Evolutionary conservation across 2,888 invertebrate species (phyloP).

Genomic region (Chloroclystis v-ata): DNA sequence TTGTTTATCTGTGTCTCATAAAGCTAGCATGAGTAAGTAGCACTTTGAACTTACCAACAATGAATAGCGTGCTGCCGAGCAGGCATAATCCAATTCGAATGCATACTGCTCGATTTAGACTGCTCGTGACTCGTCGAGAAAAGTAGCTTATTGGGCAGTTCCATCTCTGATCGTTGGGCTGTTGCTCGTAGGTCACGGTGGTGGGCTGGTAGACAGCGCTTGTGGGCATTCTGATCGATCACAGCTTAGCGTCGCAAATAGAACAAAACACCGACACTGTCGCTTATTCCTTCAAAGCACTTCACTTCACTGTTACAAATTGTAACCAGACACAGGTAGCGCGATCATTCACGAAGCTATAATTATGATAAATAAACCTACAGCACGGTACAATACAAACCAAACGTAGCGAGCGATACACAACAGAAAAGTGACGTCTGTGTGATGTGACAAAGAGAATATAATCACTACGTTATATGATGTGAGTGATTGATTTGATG

Average conservation of each 20-base stretch:
- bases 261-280: constrained; percentile 21
- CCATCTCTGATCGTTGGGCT: constrained; percentile 77
- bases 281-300: constrained; percentile 20
- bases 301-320: constrained; percentile 29
- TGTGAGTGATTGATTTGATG: too few relatives aligned
- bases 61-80: constrained; percentile 61
- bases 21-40: too few relatives aligned
- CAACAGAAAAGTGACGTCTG: too few relatives aligned
- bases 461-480: too few relatives aligned
- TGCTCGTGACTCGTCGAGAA: constrained; percentile 71
- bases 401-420: not conserved
- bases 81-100: constrained; percentile 63
- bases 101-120: constrained; percentile 65
- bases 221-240: constrained; percentile 78
- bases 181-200: constrained; percentile 85
- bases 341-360: constrained; percentile 15
- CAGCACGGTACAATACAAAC: constrained; percentile 4
- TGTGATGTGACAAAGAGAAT: too few relatives aligned
- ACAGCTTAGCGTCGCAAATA: constrained; percentile 30
- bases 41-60: constrained; percentile 56
- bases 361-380: constrained; percentile 19
- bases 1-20: too few relatives aligned
- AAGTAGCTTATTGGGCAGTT: constrained; percentile 77
- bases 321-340: constrained; percentile 31
- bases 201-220: constrained; percentile 88